A percentile compares a stretch with the other conserved stretches of the same genome.
Evolutionary conservation across 2,797 vertebrate genomes (phyloP).

Genomic region (Syndactyla subalaris): DNA sequence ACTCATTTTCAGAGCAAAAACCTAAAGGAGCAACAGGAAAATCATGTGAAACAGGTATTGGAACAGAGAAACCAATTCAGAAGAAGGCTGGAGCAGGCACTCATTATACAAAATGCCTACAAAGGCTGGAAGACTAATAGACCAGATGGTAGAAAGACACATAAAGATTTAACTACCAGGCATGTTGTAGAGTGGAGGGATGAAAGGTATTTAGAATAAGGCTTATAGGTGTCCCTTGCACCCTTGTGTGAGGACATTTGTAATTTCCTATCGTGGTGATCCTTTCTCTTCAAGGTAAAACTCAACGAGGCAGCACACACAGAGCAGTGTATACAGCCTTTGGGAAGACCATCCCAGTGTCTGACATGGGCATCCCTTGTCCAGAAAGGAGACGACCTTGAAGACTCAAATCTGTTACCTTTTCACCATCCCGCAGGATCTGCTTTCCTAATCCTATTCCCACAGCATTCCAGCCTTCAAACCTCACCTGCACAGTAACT

Average conservation of each 20-base stretch:
- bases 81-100: neutral
- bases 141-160: neutral
- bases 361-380: neutral
- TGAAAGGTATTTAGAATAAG: neutral
- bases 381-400: neutral
- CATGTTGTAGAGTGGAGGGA: neutral
- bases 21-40: neutral
- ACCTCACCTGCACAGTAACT: neutral
- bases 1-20: neutral
- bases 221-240: neutral
- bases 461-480: neutral
- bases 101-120: neutral
- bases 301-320: neutral
- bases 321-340: neutral
- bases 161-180: neutral
- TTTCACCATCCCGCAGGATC: neutral
- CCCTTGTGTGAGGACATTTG: neutral
- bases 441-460: neutral
- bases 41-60: neutral
- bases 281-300: neutral
- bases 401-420: neutral
- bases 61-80: neutral
- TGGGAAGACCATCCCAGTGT: neutral
- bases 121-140: neutral
- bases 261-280: neutral